A percentile compares a stretch with the other conserved stretches of the same genome.
Conservation (phyloP, 1,140 invertebrate genomes). For the Drosophila asahinai region DNA sequence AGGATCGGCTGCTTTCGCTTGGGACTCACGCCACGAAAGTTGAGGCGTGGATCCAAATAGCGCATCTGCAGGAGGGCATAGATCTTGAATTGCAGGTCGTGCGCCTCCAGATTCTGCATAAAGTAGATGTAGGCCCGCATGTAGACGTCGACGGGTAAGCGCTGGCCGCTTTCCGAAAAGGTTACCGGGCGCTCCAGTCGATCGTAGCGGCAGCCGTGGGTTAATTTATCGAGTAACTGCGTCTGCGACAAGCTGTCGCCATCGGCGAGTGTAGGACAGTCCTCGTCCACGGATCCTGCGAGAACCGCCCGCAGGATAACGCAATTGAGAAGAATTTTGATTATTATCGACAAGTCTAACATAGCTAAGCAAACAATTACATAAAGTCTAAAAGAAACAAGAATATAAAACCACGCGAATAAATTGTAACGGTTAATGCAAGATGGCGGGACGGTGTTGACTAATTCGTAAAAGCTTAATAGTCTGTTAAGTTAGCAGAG, state of each 20-base stretch:
- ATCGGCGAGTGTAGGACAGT: slow-evolving; percentile 87
- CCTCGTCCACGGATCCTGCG: slow-evolving; percentile 29
- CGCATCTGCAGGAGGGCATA: slow-evolving; percentile 92
- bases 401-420: slow-evolving; percentile 12
- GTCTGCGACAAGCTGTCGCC: slow-evolving; percentile 89
- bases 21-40: slow-evolving; percentile 88
- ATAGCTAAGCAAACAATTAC: slow-evolving; percentile 21
- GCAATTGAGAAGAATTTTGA: slow-evolving; percentile 56
- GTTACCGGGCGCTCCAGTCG: slow-evolving; percentile 88
- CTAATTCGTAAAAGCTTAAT: neutral
- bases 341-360: slow-evolving; percentile 51
- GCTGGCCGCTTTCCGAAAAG: slow-evolving; percentile 69
- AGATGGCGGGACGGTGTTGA: neutral
- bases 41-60: slow-evolving; percentile 90
- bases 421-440: slow-evolving; percentile 3
- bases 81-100: slow-evolving; percentile 93
- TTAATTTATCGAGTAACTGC: slow-evolving; percentile 89
- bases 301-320: slow-evolving; percentile 1
- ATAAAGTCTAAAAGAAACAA: neutral
- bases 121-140: slow-evolving; percentile 91
- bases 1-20: slow-evolving; percentile 88
- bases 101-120: slow-evolving; percentile 91
- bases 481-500: neutral
- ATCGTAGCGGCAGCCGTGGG: slow-evolving; percentile 91
- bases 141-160: slow-evolving; percentile 87